Evolutionary conservation across 1,140 invertebrate species (phyloP), one percentile per base, ranked within the genome.

Genomic region (Latrodectus geometricus): DNA sequence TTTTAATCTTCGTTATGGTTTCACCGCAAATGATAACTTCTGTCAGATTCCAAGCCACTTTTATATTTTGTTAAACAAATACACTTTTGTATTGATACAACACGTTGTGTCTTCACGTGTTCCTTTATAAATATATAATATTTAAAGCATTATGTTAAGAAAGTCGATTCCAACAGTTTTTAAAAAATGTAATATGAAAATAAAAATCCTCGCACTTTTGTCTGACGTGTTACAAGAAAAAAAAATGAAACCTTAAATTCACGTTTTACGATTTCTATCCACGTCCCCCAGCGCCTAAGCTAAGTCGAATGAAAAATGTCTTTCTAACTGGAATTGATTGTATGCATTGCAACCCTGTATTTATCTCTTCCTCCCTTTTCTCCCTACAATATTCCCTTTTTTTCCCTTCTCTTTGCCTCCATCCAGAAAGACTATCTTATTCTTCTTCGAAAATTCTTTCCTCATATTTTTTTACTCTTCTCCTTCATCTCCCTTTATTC

Each of bases 311-410:
- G 83, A 86, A 86, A 78, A 86, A 86, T 86, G 83, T 86, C 83
- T 86, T 78, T 72, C 83, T 86, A 86, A 86, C 83, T 70, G 83
- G 74, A 78, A 86, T 86, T 86, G 83, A 86, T 86, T 86, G 83
- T 86, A 86, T 86, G 83, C 83, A 86, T 61, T 77, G 83, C 73
- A 76, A 77, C 83, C 75, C 74, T 75, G 72, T 83, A 83, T 83
- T 83, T 75, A 83, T 75, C 72, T 83, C 81, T 66, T 75, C 72
- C 48, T 70, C 52, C 54, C 52, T 70, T 12, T 66, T 35, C 49
- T 70, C 23, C 23, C 65, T 56, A 7, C n/a, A 66, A 78, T 15
- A 3, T 68, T 73, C 54, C 35, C 48, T 50, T 54, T 76, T 12
- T 54, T 76, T n/a, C 49, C 49, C 20, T 20, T 82, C 54, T 54